A percentile compares a stretch with the other conserved stretches of the same genome.
These are phyloP conservation scores for Madoqua kirkii DNA, from an alignment of 2,113 vertebrate genomes.

Conservation along the genomic window DNA sequence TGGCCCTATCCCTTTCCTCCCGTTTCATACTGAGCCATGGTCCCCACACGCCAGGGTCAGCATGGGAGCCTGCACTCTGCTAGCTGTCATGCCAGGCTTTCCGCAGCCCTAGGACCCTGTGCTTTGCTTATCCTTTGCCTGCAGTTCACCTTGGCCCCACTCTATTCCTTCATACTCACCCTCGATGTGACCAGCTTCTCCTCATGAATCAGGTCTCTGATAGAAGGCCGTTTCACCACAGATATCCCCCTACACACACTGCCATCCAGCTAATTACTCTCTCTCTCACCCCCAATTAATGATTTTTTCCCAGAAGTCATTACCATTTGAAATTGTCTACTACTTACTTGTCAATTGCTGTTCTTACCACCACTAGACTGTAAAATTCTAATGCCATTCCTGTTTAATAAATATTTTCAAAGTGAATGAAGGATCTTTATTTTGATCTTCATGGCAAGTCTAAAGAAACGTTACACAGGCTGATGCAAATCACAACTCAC, in stretches of 20 bases:
- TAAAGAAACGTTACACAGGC: background rate
- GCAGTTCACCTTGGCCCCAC: accelerated
- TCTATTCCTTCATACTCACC: background rate
- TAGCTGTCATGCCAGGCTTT: accelerated
- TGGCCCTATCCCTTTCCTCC: background rate
- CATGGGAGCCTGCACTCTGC: background rate
- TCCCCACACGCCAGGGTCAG: accelerated
- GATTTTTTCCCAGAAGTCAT: no score
- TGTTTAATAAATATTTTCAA: background rate
- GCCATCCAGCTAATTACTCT: background rate
- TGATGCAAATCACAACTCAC: background rate
- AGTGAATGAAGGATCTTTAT: background rate
- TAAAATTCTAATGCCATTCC: background rate
- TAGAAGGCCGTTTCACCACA: background rate
- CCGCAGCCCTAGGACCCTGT: no score
- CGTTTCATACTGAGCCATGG: accelerated
- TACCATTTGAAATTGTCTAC: background rate
- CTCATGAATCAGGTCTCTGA: background rate
- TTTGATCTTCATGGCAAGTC: background rate
- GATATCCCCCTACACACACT: background rate
- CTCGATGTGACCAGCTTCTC: accelerated
- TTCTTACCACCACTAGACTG: background rate
- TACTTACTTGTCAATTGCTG: no score
- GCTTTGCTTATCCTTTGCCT: background rate
- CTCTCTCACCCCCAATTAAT: background rate